These are phyloP conservation scores for Pelodytes ibericus DNA, from an alignment of 2,797 vertebrate species.

Conservation along the genomic window DNA sequence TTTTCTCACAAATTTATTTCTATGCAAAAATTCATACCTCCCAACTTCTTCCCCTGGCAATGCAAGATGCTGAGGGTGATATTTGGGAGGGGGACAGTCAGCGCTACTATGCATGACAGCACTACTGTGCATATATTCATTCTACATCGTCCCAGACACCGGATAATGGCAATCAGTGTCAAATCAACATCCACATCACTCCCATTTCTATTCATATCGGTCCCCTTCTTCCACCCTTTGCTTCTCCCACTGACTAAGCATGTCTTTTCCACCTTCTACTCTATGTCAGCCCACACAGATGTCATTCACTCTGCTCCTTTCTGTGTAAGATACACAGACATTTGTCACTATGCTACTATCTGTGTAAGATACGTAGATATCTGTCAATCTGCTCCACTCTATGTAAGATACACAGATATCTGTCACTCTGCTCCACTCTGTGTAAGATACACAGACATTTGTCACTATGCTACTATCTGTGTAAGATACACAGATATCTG, in stretches of 20 bases:
- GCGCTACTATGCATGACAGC: no score
- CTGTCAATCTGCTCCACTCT: background rate
- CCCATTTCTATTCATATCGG: no score
- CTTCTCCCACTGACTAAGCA: background rate
- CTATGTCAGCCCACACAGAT: background rate
- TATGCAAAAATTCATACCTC: no score
- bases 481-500: background rate
- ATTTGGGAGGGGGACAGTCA: no score
- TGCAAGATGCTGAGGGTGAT: no score
- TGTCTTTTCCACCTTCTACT: background rate
- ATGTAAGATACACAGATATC: background rate
- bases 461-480: background rate
- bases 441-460: background rate
- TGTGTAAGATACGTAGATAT: background rate
- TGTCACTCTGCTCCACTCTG: background rate
- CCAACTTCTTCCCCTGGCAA: no score
- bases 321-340: background rate
- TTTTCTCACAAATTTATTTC: no score
- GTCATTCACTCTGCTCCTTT: conserved; percentile 8
- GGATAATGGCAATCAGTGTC: no score
- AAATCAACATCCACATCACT: no score
- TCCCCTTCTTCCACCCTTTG: no score
- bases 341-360: background rate
- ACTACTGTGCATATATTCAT: no score
- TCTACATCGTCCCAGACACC: no score